phyloP scores from a whole-genome alignment of 2,888 invertebrate species.

The Acanthoscelides obtectus region DNA sequence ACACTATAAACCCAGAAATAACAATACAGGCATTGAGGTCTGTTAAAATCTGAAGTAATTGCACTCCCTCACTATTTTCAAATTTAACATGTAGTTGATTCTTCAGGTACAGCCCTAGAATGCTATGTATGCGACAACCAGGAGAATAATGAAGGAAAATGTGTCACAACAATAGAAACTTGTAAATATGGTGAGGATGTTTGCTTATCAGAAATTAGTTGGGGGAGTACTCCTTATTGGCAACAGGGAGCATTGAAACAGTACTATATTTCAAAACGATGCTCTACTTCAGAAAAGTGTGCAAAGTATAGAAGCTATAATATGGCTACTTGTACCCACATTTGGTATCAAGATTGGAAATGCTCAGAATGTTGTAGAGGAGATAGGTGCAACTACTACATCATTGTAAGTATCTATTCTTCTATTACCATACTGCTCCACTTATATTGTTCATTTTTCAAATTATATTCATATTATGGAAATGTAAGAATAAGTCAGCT shows the following conservation, averaged over 20 bases:
- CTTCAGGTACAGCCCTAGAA: slow-evolving; percentile 68
- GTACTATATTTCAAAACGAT: slow-evolving; percentile 87
- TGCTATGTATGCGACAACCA: slow-evolving; percentile 95
- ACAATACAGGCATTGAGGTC: too few relatives aligned
- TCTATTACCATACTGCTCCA: too few relatives aligned
- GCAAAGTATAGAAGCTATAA: slow-evolving; percentile 63
- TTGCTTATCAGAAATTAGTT: slow-evolving; percentile 84
- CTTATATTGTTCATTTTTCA: too few relatives aligned
- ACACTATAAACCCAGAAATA: too few relatives aligned
- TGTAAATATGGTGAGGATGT: slow-evolving; percentile 85
- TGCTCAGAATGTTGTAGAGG: slow-evolving; percentile 95
- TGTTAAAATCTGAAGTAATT: too few relatives aligned
- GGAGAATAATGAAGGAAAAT: slow-evolving; percentile 89
- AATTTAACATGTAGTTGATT: too few relatives aligned
- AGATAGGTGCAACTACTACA: slow-evolving; percentile 91
- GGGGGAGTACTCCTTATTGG: slow-evolving; percentile 97
- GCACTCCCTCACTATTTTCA: too few relatives aligned
- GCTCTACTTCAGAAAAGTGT: slow-evolving; percentile 78
- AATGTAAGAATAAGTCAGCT: too few relatives aligned
- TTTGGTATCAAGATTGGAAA: slow-evolving; percentile 96
- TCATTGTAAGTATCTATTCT: slow-evolving; percentile 71
- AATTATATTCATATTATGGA: too few relatives aligned
- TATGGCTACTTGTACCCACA: slow-evolving; percentile 79
- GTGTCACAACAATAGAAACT: slow-evolving; percentile 83
- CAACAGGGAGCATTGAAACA: slow-evolving; percentile 89